Base-by-base conservation (phyloP, 2,113 vertebrate genomes). In the Rutilus rutilus region DNA sequence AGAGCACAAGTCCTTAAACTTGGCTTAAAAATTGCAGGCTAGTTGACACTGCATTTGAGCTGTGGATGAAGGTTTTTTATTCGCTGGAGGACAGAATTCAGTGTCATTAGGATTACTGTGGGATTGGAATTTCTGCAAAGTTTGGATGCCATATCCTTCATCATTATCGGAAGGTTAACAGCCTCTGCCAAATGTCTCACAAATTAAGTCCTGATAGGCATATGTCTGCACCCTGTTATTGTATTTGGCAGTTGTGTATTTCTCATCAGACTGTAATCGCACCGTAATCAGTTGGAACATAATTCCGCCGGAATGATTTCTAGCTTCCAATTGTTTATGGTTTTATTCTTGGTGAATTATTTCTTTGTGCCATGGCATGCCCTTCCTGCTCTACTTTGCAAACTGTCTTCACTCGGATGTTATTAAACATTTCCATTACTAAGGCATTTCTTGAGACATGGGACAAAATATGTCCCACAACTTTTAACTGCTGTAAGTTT, bases 251-350 rank as follows among this genome's bases (percentile, higher is more conserved):
- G 50, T 83, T 83, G 81, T 73, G 81, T 83, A 52, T 67, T 73
- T 73, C 67, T 83, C 65, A 83, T 83, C 81, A 83, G 81, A 73
- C 67, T 83, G 67, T 73, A 83, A 83, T 83, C 81, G 73, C 50
- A 2, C 6, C 2, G 30, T 83, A 83, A 83, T 83, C 81, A 83
- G 65, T 65, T 65, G 60, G 14, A 59, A 42, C 33, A 50, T 73
- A 39, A 71, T 57, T 71, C 42, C 4, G 21, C 65, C 8, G n/a
- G 33, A 6, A 36, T 71, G 52, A 54, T 54, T 82, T 82, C 45
- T 78, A 23, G n/a, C 74, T 77, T 77, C 74, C 74, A 30, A 77
- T 77, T 52, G 36, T 42, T 42, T 67, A 9, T 27, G 50, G 33
- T 79, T 39, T 62, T 60, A 33, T 82, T 52, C 42, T 82, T 65